Conservation (phyloP, 2,113 vertebrate genomes). For the Helogale parvula region DNA sequence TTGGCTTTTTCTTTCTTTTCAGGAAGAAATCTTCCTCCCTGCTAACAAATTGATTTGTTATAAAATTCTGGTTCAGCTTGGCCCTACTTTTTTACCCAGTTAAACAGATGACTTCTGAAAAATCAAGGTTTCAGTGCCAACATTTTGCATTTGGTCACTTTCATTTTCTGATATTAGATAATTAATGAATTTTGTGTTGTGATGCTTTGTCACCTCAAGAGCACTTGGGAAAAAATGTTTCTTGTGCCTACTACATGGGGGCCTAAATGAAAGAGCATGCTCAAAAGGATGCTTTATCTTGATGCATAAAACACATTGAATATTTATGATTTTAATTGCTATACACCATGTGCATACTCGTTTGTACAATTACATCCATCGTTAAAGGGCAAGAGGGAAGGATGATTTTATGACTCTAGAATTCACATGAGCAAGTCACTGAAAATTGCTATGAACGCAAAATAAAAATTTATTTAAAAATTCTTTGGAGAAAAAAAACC, state of each 20-base stretch:
- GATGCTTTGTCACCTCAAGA: conserved; percentile 35
- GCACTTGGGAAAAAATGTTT: conserved; percentile 47
- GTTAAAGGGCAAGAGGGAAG: neutral
- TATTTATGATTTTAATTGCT: conserved; percentile 69
- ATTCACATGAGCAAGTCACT: neutral
- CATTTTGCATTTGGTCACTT: conserved; percentile 40
- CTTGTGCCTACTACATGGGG: conserved; percentile 21
- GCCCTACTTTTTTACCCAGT: neutral
- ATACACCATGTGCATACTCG: conserved; percentile 3
- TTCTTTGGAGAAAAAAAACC: neutral
- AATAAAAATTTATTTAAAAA: conserved; percentile 12
- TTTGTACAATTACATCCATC: conserved; percentile 45
- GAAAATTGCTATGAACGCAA: conserved; percentile 11
- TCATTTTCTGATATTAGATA: conserved; percentile 50
- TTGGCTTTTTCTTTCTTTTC: neutral
- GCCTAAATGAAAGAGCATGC: conserved; percentile 19
- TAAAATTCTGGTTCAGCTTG: neutral
- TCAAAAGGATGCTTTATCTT: conserved; percentile 47
- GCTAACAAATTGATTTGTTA: conserved; percentile 36
- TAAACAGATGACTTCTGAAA: neutral
- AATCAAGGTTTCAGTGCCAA: neutral
- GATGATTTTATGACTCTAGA: neutral
- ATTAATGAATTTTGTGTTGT: conserved; percentile 57
- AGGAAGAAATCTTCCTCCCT: neutral
- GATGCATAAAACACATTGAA: neutral